phyloP scores from a whole-genome alignment of 2,113 vertebrate genomes.

The Mungos mungo region DNA sequence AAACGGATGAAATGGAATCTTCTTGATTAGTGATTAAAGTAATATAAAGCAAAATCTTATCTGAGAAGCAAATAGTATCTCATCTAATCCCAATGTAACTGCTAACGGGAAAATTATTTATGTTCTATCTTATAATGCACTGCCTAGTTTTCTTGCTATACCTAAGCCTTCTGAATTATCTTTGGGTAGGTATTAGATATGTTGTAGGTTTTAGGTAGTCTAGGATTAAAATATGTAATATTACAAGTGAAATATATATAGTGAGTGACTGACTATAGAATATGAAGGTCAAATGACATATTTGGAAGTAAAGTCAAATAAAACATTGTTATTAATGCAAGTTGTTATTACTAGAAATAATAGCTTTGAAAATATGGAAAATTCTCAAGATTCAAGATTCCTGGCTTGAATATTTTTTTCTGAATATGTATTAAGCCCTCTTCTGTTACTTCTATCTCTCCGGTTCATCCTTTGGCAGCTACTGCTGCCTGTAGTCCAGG shows the following conservation, averaged over 20 bases:
- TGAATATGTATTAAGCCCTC: neutral
- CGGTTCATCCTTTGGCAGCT: neutral
- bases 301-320: neutral
- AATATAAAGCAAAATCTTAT: slow-evolving; percentile 34
- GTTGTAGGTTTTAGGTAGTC: neutral
- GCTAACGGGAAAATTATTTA: slow-evolving; percentile 21
- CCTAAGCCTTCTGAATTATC: neutral
- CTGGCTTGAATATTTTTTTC: neutral
- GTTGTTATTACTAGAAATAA: neutral
- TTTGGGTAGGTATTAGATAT: neutral
- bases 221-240: slow-evolving; percentile 19
- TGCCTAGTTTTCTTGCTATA: neutral
- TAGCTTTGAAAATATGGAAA: neutral
- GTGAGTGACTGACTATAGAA: neutral
- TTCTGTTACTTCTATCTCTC: neutral
- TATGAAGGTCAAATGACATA: neutral
- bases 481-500: neutral
- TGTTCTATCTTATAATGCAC: neutral
- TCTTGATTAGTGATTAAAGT: slow-evolving; percentile 24
- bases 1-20: neutral
- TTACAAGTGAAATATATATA: neutral
- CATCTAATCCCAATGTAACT: neutral
- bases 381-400: slow-evolving; percentile 14
- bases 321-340: neutral
- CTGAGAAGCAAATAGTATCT: neutral